Evolutionary conservation across 2,113 vertebrate species (phyloP).

Genomic region (Tetraodon nigroviridis): DNA sequence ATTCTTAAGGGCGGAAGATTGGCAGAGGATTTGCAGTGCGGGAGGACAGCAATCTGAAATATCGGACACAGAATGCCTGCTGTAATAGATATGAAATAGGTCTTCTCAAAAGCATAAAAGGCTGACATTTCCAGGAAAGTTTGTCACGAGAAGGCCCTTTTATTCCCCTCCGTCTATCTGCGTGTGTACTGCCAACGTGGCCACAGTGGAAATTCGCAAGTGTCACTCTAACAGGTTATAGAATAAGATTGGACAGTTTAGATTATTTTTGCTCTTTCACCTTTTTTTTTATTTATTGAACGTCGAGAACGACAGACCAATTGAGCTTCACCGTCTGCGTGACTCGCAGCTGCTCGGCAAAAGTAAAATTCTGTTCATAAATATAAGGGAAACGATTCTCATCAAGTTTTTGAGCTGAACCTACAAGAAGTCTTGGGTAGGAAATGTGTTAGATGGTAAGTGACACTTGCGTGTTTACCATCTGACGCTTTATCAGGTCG

Average conservation of each 20-base stretch:
- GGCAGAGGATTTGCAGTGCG: slow-evolving; percentile 81
- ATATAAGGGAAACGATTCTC: too few relatives aligned
- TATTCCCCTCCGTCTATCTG: slow-evolving; percentile 75
- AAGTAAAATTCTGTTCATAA: too few relatives aligned
- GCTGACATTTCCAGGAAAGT: slow-evolving; percentile 81
- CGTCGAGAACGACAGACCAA: slow-evolving; percentile 65
- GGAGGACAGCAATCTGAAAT: slow-evolving; percentile 80
- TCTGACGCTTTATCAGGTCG: slow-evolving; percentile 67
- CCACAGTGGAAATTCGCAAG: slow-evolving; percentile 75
- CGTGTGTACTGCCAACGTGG: slow-evolving; percentile 77
- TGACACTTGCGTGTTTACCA: slow-evolving; percentile 66
- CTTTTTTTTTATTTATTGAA: slow-evolving; percentile 50
- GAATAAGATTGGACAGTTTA: slow-evolving; percentile 71
- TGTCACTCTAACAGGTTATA: slow-evolving; percentile 75
- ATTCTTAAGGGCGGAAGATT: slow-evolving; percentile 81
- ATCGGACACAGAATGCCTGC: slow-evolving; percentile 78
- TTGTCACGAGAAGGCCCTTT: slow-evolving; percentile 78
- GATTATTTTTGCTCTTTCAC: slow-evolving; percentile 36
- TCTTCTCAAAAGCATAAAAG: slow-evolving; percentile 81
- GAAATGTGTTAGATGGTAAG: slow-evolving; percentile 29
- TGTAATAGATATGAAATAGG: slow-evolving; percentile 84
- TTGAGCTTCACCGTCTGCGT: slow-evolving; percentile 32
- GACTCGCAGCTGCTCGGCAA: background rate
- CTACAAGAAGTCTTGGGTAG: too few relatives aligned
- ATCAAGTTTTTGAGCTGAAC: too few relatives aligned